A percentile compares a stretch with the other conserved stretches of the same genome.
phyloP scores from a whole-genome alignment of 1,140 invertebrate species.

The Patella vulgata region DNA sequence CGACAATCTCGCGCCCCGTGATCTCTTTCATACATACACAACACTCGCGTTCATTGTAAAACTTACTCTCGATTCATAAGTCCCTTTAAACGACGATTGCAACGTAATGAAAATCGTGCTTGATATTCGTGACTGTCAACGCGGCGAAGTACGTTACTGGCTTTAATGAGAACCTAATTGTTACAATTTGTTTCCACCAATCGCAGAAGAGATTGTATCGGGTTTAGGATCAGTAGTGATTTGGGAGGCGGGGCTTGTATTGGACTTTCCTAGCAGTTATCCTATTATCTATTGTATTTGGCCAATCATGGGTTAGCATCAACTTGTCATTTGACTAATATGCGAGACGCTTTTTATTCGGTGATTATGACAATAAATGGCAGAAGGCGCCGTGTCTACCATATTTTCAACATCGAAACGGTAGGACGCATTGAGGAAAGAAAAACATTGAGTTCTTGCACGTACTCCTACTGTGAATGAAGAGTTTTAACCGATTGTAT shows the following conservation, averaged over 20 bases:
- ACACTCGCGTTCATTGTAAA: too few relatives aligned
- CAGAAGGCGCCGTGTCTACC: conserved; percentile 19
- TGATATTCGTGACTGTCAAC: too few relatives aligned
- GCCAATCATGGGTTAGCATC: conserved; percentile 17
- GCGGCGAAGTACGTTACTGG: too few relatives aligned
- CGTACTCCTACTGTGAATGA: too few relatives aligned
- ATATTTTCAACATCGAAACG: not conserved
- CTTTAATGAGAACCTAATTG: conserved; percentile 5
- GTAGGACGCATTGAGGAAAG: conserved; percentile 1
- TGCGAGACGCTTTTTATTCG: conserved; percentile 23
- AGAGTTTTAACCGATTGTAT: conserved; percentile 6
- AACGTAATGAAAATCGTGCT: too few relatives aligned
- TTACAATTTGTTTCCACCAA: conserved; percentile 23
- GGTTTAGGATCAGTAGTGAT: conserved; percentile 24
- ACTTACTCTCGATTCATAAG: too few relatives aligned
- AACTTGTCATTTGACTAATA: conserved; percentile 13
- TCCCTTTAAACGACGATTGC: too few relatives aligned
- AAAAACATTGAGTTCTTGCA: not conserved
- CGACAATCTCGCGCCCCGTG: too few relatives aligned
- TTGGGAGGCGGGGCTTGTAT: conserved; percentile 15
- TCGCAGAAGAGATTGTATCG: conserved; percentile 6
- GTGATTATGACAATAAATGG: conserved; percentile 24
- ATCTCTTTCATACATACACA: too few relatives aligned
- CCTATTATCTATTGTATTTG: conserved; percentile 27
- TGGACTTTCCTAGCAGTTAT: conserved; percentile 23